Evolutionary conservation across 2,888 invertebrate genomes (phyloP), one percentile per base, ranked within the genome.

Genomic region (Argyresthia goedartella): DNA sequence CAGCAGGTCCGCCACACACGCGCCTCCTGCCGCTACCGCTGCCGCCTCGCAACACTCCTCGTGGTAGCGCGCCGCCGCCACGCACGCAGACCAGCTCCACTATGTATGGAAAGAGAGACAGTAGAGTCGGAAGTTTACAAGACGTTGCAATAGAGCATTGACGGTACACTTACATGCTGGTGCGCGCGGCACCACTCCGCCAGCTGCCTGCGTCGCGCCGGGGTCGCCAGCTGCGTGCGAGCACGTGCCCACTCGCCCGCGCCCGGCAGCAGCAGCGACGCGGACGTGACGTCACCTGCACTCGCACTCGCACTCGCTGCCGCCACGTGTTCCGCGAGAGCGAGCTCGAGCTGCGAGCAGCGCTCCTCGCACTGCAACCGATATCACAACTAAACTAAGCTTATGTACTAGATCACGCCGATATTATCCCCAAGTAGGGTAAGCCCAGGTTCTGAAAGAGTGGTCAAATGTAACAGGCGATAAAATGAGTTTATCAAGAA

Each of bases 191-290:
- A 8, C 51, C 11, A 11, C 11, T 11, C 41, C 11, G 41, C 41
- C 41, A 9, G 41, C 41, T n/a, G 41, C 41, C 41, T 11, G 11
- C 41, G 48, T 41, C 62, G 55, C 39, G 42, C 15, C 14, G 49
- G 51, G 47, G 47, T 15, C 33, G 51, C 51, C 39, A 56, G 52
- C 50, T 45, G 36, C 34, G 50, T 54, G 35, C 57, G 55, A 16
- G 56, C 64, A 9, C 33, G 43, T 11, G 47, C 52, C 56, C 56
- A 55, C 53, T 56, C 54, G 7, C 46, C 54, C 25, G 13, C 45
- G 15, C 15, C 16, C 34, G 54, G 70, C 66, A 66, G 59, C 65
- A 67, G 57, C 58, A 56, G 51, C 57, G 60, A 59, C 61, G 65
- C 60, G 60, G 60, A 57, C 57, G 63, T 61, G 36, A 65, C 66